A percentile compares a stretch with the other conserved stretches of the same genome.
phyloP scores from a whole-genome alignment of 2,797 vertebrate genomes.

The Loris lydekkerianus region DNA sequence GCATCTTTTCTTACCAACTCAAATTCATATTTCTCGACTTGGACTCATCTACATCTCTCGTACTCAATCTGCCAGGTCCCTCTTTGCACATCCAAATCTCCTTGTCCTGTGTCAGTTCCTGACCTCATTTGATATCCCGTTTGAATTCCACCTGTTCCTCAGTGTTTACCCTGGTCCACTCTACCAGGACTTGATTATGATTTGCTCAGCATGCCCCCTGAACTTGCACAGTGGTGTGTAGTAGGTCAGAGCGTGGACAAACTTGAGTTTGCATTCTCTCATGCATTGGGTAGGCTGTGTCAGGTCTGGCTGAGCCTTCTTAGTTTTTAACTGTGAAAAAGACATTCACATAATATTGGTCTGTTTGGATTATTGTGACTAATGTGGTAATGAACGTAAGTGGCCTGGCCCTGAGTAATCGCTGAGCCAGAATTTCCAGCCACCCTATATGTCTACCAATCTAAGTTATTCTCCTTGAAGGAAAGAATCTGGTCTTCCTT shows the following conservation, averaged over 20 bases:
- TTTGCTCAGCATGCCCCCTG: neutral
- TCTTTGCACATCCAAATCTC: neutral
- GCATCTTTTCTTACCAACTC: neutral
- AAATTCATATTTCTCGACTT: neutral
- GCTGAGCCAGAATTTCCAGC: neutral
- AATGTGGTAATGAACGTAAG: neutral
- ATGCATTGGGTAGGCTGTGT: neutral
- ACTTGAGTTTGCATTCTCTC: neutral
- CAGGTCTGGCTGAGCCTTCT: neutral
- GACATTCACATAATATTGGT: neutral
- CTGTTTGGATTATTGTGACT: neutral
- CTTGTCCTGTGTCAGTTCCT: neutral
- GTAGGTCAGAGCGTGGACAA: neutral
- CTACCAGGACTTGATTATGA: neutral
- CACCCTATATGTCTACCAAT: neutral
- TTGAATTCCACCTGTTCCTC: neutral
- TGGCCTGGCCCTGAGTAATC: neutral
- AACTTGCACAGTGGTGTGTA: neutral
- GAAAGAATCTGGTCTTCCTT: neutral
- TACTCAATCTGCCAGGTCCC: neutral
- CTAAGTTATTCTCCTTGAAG: neutral
- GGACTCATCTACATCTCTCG: neutral
- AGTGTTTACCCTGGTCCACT: neutral
- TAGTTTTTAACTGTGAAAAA: neutral
- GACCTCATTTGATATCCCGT: neutral